These are phyloP conservation scores for Sylvia borin DNA, from an alignment of 2,797 vertebrate species.

Conservation along the genomic window DNA sequence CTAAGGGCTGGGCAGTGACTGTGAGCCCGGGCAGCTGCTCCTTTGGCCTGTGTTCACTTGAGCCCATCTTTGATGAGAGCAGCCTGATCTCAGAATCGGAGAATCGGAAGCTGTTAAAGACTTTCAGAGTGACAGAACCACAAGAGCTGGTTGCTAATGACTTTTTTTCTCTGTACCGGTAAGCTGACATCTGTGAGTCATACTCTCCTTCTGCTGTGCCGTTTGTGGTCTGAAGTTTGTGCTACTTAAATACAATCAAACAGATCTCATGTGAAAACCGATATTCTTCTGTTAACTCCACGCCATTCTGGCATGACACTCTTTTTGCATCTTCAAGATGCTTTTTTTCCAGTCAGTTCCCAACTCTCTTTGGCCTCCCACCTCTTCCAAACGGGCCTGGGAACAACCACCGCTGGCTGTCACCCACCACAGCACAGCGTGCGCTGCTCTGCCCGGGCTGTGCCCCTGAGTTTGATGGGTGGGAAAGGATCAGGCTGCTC, in stretches of 20 bases:
- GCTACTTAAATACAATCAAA: conserved; percentile 53
- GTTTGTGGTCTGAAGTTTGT: conserved; percentile 77
- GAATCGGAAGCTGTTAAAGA: neutral
- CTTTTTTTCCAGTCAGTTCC: neutral
- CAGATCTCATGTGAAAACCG: conserved; percentile 47
- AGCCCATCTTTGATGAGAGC: neutral
- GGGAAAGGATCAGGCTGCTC: neutral
- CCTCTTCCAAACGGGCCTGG: neutral
- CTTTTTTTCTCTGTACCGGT: conserved; percentile 63
- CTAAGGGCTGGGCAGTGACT: neutral
- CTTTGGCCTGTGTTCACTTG: neutral
- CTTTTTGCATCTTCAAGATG: neutral
- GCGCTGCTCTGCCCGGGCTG: neutral
- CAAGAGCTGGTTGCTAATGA: conserved; percentile 63
- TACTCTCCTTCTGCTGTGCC: conserved; percentile 63
- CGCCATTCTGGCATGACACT: neutral
- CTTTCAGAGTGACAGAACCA: conserved; percentile 46
- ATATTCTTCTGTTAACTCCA: conserved; percentile 30
- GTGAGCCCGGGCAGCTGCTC: neutral
- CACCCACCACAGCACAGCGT: rapidly evolving
- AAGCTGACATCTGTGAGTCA: conserved; percentile 79
- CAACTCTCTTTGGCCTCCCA: neutral
- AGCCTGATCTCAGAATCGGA: neutral
- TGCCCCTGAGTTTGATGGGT: rapidly evolving
- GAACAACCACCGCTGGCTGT: neutral